A percentile compares a stretch with the other conserved stretches of the same genome.
Evolutionary conservation across 2,888 invertebrate genomes (phyloP).

Genomic region (Sinhomidia bicolor): DNA sequence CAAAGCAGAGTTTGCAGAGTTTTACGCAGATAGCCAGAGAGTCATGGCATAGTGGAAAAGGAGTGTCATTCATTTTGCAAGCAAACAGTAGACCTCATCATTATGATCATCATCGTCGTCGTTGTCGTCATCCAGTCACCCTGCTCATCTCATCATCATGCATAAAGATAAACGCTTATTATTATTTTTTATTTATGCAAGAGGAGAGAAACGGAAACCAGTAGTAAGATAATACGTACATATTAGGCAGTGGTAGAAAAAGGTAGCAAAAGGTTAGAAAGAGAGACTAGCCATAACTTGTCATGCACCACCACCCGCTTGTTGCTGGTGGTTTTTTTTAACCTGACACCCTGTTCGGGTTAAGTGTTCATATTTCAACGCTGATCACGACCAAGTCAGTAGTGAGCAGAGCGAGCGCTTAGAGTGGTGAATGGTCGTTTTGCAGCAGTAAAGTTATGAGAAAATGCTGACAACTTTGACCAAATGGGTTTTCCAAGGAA

Average conservation of each 20-base stretch:
- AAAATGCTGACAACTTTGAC: background rate
- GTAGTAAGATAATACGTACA: background rate
- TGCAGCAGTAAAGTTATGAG: constrained; percentile 3
- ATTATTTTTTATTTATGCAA: too few species aligned
- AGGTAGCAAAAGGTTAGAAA: constrained; percentile 13
- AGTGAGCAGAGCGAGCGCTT: background rate
- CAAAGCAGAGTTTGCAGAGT: background rate
- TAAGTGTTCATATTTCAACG: constrained; percentile 55
- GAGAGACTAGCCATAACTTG: too few species aligned
- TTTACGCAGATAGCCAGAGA: constrained; percentile 3
- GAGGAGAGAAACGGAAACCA: constrained; percentile 30
- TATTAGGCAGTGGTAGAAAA: background rate
- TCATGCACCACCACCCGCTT: too few species aligned
- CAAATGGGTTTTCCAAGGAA: background rate
- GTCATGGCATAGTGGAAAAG: too few species aligned
- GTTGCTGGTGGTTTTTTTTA: too few species aligned
- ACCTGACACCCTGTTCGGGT: constrained; percentile 29
- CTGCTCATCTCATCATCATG: background rate
- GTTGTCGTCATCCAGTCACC: too few species aligned
- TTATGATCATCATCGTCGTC: background rate
- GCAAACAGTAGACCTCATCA: background rate
- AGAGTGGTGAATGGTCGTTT: background rate
- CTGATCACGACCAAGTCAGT: constrained; percentile 18
- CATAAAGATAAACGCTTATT: too few species aligned
- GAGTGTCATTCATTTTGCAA: constrained; percentile 51